Evolutionary conservation across 1,140 invertebrate species (phyloP).

Genomic region (Radopholus similis): DNA sequence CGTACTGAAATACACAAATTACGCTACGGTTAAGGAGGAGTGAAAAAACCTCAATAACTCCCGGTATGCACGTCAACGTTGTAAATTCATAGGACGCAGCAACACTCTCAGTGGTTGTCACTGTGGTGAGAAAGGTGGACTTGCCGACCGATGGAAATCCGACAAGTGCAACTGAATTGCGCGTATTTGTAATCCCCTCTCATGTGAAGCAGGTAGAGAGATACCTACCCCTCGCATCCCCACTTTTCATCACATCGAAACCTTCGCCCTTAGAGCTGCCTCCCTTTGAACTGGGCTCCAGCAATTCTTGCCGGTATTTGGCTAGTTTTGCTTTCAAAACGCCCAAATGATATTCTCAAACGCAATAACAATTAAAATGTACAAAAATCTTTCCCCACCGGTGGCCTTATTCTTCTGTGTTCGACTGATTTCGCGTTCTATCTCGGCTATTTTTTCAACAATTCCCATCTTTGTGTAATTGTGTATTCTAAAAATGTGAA

Average conservation of each 20-base stretch:
- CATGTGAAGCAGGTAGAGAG: constrained; percentile 60
- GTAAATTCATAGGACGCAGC: constrained; percentile 98
- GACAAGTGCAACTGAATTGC: constrained; percentile 36
- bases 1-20: constrained; percentile 14
- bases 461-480: no score
- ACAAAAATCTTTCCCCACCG: constrained; percentile 60
- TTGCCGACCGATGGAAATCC: constrained; percentile 71
- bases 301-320: constrained; percentile 87
- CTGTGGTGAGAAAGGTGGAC: constrained; percentile 77
- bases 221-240: constrained; percentile 96
- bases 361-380: background rate
- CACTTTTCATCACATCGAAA: constrained; percentile 98
- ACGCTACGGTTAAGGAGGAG: no score
- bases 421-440: constrained; percentile 77
- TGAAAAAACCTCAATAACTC: constrained; percentile 62
- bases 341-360: constrained; percentile 79
- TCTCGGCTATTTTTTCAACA: constrained; percentile 60
- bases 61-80: constrained; percentile 97
- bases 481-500: no score
- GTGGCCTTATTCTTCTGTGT: constrained; percentile 99
- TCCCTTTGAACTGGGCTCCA: constrained; percentile 85
- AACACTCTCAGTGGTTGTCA: constrained; percentile 86
- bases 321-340: constrained; percentile 96
- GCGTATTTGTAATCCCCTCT: background rate
- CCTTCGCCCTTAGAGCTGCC: constrained; percentile 88